Evolutionary conservation across 2,113 vertebrate genomes (phyloP).

Genomic region (Pipra filicauda): DNA sequence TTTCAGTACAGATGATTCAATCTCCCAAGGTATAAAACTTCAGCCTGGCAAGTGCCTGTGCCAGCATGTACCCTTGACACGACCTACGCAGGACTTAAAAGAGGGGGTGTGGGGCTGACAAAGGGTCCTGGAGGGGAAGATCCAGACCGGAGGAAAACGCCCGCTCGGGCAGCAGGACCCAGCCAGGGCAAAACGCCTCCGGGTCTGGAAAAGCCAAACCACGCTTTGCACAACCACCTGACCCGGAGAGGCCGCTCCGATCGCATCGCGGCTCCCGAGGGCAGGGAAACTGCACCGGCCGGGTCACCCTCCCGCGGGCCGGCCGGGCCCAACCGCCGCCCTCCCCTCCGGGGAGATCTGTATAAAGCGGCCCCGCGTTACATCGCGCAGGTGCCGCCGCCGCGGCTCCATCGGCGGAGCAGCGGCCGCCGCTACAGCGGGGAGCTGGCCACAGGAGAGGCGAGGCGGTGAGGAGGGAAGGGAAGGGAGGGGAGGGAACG

Average conservation of each 20-base stretch:
- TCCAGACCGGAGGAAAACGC: accelerated
- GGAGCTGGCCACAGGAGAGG: not conserved
- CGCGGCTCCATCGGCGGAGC: not conserved
- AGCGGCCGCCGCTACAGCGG: not conserved
- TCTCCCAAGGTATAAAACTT: not conserved
- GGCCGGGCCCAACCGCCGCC: too few species aligned
- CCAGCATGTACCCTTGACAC: not conserved
- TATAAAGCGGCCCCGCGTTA: not conserved
- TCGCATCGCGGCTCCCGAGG: not conserved
- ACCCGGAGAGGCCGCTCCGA: accelerated
- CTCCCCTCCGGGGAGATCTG: not conserved
- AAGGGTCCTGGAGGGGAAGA: not conserved
- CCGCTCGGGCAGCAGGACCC: not conserved
- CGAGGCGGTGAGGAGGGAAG: not conserved
- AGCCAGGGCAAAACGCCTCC: not conserved
- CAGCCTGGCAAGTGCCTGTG: not conserved
- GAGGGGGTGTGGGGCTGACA: accelerated
- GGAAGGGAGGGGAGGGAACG: too few species aligned
- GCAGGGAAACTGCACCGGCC: not conserved
- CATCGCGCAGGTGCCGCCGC: not conserved
- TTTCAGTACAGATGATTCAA: not conserved
- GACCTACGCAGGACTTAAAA: accelerated
- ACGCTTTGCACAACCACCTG: accelerated
- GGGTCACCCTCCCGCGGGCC: accelerated
- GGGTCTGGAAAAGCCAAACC: accelerated